Evolutionary conservation across 2,888 invertebrate species (phyloP), one percentile per base, ranked within the genome.

Genomic region (Polydrusus pterygomalis): DNA sequence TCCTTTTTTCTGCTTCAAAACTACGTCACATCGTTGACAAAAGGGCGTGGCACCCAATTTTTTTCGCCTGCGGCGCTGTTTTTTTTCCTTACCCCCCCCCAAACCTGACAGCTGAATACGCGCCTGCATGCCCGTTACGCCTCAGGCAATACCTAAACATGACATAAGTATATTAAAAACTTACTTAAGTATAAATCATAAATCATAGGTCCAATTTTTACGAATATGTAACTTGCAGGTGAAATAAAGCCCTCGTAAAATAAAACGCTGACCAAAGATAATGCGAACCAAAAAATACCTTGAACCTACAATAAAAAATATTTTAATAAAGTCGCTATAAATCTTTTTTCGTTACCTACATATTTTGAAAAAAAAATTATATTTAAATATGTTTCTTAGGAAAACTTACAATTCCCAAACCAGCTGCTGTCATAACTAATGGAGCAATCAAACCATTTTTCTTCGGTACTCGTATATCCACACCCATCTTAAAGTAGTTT

Each of bases 381-480:
- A n/a, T n/a, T n/a, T n/a, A n/a, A n/a, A 11, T 40, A 40, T n/a
- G n/a, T 25, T 5, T 25, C 25, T 25, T 25, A 25, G 1, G 25
- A 51, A 43, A 6, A 69, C 74, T 74, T 47, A 74, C 74, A 45
- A 70, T 64, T 47, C 74, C 74, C 20, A 74, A 34, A 10, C 45
- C 17, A 40, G 56, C 74, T 6, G 70, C 74, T n/a, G 70, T 70
- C 40, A 20, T 43, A 18, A 74, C 40, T 38, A 74, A 38, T 8
- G 74, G 74, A 17, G 7, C 18, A 9, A 63, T 70, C 30, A 74
- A 47, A n/a, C 56, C 65, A 18, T 70, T 64, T 7, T 18, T 43
- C 9, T 17, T 43, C 13, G 38, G 49, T 15, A 47, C 47, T 25
- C n/a, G n/a, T n/a, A n/a, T n/a, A n/a, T 17, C 45, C 20, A 49